These are phyloP conservation scores for Rhynchomys soricoides DNA, from an alignment of 2,113 vertebrate species.

Conservation along the genomic window DNA sequence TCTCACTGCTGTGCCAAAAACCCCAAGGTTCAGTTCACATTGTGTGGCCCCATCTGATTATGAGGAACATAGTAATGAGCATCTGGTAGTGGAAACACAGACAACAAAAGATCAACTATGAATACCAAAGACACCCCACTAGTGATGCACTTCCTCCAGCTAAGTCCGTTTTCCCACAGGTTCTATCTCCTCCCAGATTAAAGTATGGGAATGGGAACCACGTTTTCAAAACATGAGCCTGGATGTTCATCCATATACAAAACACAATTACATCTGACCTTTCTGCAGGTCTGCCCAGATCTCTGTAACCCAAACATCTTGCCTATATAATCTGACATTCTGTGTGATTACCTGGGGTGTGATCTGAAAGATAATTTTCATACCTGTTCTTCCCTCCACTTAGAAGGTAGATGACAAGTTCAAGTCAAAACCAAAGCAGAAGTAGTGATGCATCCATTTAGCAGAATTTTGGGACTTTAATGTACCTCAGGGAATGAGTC, in stretches of 20 bases:
- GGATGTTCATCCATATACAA: too few relatives aligned
- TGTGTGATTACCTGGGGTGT: accelerated
- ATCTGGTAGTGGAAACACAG: neutral
- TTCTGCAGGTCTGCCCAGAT: neutral
- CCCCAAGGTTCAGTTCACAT: neutral
- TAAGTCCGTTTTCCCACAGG: neutral
- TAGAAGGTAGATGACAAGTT: neutral
- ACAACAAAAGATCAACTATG: neutral
- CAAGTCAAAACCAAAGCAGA: neutral
- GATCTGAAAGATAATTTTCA: neutral
- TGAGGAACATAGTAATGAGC: neutral
- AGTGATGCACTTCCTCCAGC: neutral
- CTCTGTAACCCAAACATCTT: neutral
- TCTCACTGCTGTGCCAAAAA: neutral
- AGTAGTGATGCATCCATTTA: neutral
- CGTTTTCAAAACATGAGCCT: neutral
- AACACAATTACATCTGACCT: neutral
- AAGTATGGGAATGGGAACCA: neutral
- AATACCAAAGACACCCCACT: neutral
- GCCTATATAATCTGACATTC: neutral
- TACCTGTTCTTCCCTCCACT: neutral
- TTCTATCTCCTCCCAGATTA: neutral
- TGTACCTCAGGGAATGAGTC: neutral
- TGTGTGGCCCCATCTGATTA: neutral
- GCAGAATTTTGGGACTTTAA: neutral